phyloP scores from a whole-genome alignment of 2,888 invertebrate species.

The Zaprionus obscuricornis region DNA sequence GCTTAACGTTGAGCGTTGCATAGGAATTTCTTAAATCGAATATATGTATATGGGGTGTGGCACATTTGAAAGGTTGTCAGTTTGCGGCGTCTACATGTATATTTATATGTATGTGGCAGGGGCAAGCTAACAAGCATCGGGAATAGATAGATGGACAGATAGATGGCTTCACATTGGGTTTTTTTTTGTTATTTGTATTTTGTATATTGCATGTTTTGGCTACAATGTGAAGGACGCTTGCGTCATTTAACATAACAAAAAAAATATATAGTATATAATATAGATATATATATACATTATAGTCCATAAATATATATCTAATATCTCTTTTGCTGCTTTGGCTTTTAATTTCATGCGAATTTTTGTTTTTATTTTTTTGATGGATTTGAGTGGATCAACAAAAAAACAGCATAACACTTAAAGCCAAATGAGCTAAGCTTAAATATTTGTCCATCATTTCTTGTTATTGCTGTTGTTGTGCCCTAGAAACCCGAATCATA shows the following conservation, averaged over 20 bases:
- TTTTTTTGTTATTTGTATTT: neutral
- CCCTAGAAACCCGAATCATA: slow-evolving; percentile 30
- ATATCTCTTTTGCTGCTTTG: too few species aligned
- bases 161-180: too few species aligned
- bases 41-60: slow-evolving; percentile 46
- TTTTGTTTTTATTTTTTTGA: too few species aligned
- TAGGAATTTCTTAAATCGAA: slow-evolving; percentile 43
- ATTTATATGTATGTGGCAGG: too few species aligned
- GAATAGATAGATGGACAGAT: too few species aligned
- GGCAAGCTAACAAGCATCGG: too few species aligned
- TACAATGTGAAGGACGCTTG: slow-evolving; percentile 37
- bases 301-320: too few species aligned
- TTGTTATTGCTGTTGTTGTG: too few species aligned
- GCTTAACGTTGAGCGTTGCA: slow-evolving; percentile 39
- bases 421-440: slow-evolving; percentile 41
- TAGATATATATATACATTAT: too few species aligned
- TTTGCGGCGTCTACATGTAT: too few species aligned
- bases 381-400: too few species aligned
- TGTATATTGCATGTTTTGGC: neutral
- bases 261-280: neutral
- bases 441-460: slow-evolving; percentile 8
- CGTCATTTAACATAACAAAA: neutral
- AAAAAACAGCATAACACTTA: slow-evolving; percentile 19
- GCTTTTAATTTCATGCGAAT: too few species aligned
- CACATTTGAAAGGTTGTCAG: neutral